Evolutionary conservation across 1,140 invertebrate species (phyloP).

Genomic region (Drosophila funebris): DNA sequence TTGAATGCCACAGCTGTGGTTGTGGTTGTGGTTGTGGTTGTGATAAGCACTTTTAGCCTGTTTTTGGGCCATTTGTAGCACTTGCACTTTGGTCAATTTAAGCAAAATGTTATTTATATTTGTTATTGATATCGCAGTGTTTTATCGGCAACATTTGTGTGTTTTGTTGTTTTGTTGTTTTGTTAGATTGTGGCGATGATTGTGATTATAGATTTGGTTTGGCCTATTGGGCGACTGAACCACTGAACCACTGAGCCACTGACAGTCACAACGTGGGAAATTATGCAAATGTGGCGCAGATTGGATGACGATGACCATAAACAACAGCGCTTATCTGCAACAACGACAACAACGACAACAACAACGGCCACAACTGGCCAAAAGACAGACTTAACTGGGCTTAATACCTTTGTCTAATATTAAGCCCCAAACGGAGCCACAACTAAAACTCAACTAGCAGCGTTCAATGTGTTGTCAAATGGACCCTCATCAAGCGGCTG

Average conservation of each 20-base stretch:
- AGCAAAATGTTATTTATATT: constrained; percentile 38
- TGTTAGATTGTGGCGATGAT: too few species aligned
- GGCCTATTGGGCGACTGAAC: not conserved
- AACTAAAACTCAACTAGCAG: constrained; percentile 7
- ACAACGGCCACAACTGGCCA: constrained; percentile 17
- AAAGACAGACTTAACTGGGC: constrained; percentile 14
- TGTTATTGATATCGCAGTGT: constrained; percentile 47
- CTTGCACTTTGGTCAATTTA: constrained; percentile 25
- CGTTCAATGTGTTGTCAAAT: not conserved
- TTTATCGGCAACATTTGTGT: constrained; percentile 7
- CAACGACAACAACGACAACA: constrained; percentile 26
- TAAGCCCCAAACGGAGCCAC: not conserved
- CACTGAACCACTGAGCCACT: constrained; percentile 5
- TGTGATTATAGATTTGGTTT: constrained; percentile 31
- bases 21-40: too few species aligned
- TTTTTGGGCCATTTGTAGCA: constrained; percentile 1
- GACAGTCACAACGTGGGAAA: constrained; percentile 64
- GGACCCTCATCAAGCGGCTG: constrained; percentile 37
- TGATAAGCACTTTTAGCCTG: constrained; percentile 13
- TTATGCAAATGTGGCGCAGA: constrained; percentile 75
- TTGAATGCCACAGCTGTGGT: constrained; percentile 11
- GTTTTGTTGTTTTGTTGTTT: not conserved
- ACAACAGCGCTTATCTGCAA: constrained; percentile 56
- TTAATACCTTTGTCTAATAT: constrained; percentile 32
- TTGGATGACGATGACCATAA: constrained; percentile 67